Conservation (phyloP, 2,113 vertebrate species). For the Blennius ocellaris region DNA sequence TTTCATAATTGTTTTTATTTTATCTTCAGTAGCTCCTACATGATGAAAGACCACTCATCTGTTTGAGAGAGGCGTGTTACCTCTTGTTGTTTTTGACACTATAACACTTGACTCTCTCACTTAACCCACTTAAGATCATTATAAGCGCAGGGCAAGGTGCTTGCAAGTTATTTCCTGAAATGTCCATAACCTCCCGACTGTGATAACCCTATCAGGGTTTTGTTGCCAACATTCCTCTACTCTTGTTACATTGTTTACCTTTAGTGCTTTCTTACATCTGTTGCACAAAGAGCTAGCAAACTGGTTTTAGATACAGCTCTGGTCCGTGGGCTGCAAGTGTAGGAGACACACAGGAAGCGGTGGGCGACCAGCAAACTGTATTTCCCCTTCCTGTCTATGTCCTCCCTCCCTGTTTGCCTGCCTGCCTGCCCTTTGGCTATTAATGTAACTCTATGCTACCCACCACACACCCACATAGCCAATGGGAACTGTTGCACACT, state of each 20-base stretch:
- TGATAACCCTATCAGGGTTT: slow-evolving; percentile 28
- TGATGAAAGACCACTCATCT: neutral
- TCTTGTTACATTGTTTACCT: slow-evolving; percentile 48
- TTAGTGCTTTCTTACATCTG: slow-evolving; percentile 50
- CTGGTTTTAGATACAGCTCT: slow-evolving; percentile 73
- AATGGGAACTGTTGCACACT: slow-evolving; percentile 63
- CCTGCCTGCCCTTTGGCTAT: slow-evolving; percentile 83
- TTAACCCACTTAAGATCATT: slow-evolving; percentile 8
- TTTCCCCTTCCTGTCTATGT: slow-evolving; percentile 84
- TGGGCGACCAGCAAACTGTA: slow-evolving; percentile 85
- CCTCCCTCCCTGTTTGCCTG: slow-evolving; percentile 74
- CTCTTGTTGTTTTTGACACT: slow-evolving; percentile 20
- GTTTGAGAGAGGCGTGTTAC: slow-evolving; percentile 1
- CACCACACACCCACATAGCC: slow-evolving; percentile 83
- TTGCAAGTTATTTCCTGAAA: slow-evolving; percentile 19
- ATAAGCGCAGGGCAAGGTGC: slow-evolving; percentile 18
- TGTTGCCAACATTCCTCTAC: slow-evolving; percentile 23
- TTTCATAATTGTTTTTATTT: neutral
- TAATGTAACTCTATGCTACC: slow-evolving; percentile 80
- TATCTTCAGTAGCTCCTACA: neutral
- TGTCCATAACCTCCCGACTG: slow-evolving; percentile 36
- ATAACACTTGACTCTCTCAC: neutral
- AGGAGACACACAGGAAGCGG: slow-evolving; percentile 84
- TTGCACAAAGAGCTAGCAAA: slow-evolving; percentile 65
- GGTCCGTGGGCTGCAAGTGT: slow-evolving; percentile 77